Evolutionary conservation across 2,113 vertebrate genomes (phyloP).

Genomic region (Zeus faber): DNA sequence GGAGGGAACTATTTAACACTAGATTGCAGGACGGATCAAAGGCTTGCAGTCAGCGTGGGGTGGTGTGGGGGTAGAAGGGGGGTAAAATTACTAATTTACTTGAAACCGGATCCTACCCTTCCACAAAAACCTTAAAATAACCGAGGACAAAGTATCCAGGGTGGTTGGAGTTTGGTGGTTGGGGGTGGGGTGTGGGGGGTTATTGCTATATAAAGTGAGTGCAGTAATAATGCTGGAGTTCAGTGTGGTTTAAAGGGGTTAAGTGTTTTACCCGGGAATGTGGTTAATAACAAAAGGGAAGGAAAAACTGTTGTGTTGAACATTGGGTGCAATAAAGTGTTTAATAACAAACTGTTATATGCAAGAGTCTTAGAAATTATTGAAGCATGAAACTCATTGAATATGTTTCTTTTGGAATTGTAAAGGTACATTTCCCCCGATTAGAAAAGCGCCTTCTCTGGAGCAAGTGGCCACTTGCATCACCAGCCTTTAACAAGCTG

Average conservation of each 20-base stretch:
- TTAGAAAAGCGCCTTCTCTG: slow-evolving; percentile 8
- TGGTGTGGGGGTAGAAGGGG: slow-evolving; percentile 10
- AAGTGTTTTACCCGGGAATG: slow-evolving; percentile 49
- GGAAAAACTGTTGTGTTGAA: too few species aligned
- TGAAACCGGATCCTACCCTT: slow-evolving; percentile 42
- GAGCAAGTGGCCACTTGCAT: background rate
- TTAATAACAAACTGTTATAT: too few species aligned
- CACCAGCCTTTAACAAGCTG: background rate
- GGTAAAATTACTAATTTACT: slow-evolving; percentile 60
- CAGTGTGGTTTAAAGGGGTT: slow-evolving; percentile 51
- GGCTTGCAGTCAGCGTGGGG: slow-evolving; percentile 31
- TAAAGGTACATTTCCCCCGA: slow-evolving; percentile 8
- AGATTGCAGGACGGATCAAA: slow-evolving; percentile 60
- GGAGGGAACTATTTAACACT: slow-evolving; percentile 56
- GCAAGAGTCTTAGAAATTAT: slow-evolving; percentile 40
- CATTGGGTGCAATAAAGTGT: too few species aligned
- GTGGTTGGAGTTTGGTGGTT: slow-evolving; percentile 10
- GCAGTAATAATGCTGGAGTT: slow-evolving; percentile 36
- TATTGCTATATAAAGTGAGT: slow-evolving; percentile 19
- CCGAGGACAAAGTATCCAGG: slow-evolving; percentile 28
- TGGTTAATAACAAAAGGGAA: slow-evolving; percentile 48
- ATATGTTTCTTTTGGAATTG: slow-evolving; percentile 29
- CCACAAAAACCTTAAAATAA: slow-evolving; percentile 32
- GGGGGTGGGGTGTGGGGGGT: slow-evolving; percentile 4
- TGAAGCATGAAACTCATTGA: slow-evolving; percentile 14